A percentile compares a stretch with the other conserved stretches of the same genome.
phyloP scores from a whole-genome alignment of 1,140 invertebrate species.

The Heliothis subflexa region DNA sequence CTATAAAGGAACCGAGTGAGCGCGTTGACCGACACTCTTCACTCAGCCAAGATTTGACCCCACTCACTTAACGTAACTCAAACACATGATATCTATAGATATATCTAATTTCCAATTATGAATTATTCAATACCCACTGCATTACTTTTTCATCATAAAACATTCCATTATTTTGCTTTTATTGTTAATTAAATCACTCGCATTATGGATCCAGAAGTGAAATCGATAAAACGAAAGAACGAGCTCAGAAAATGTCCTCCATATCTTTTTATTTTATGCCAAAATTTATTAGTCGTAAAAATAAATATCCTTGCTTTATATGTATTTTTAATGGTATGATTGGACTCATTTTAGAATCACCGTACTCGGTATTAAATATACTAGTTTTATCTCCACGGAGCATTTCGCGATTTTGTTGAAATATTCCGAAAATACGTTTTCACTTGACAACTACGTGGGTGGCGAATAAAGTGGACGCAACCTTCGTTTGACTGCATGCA shows the following conservation, averaged over 20 bases:
- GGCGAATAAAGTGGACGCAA: slow-evolving; percentile 9
- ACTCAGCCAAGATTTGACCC: slow-evolving; percentile 64
- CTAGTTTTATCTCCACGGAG: slow-evolving; percentile 14
- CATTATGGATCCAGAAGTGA: slow-evolving; percentile 64
- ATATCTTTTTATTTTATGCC: slow-evolving; percentile 71
- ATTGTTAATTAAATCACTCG: slow-evolving; percentile 73
- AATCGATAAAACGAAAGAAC: slow-evolving; percentile 73
- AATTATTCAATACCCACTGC: slow-evolving; percentile 27
- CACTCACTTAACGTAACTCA: slow-evolving; percentile 49
- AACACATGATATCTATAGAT: too few species aligned
- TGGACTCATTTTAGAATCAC: slow-evolving; percentile 69
- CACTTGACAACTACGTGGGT: slow-evolving; percentile 33
- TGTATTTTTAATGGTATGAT: slow-evolving; percentile 74
- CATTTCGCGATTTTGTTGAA: slow-evolving; percentile 18
- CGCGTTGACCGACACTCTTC: slow-evolving; percentile 55
- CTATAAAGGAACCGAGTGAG: slow-evolving; percentile 69
- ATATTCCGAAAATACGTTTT: background rate
- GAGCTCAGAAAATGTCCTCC: slow-evolving; percentile 69
- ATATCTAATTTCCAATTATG: slow-evolving; percentile 36
- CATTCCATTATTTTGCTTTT: slow-evolving; percentile 62
- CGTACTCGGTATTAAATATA: slow-evolving; percentile 62
- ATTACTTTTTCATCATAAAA: slow-evolving; percentile 50
- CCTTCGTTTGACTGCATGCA: slow-evolving; percentile 19
- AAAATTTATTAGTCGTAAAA: slow-evolving; percentile 78
- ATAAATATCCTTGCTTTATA: slow-evolving; percentile 63